Base-by-base conservation (phyloP, 2,113 vertebrate genomes). In the Semnornis frantzii region DNA sequence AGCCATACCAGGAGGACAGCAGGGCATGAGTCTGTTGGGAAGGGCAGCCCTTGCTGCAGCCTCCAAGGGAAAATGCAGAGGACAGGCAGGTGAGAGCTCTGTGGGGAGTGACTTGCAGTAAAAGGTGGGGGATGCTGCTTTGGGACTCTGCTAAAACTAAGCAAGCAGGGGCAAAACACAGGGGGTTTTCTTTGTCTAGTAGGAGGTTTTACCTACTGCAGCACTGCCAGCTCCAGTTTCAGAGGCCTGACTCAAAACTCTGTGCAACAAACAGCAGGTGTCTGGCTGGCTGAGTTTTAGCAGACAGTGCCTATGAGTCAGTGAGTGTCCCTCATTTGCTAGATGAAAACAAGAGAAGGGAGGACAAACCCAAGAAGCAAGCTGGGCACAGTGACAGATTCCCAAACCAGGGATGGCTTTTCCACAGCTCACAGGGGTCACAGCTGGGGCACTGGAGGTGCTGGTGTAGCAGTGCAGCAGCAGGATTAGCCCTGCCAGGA, bases 391-490 rank as follows among this genome's bases (percentile, higher is more conserved):
- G 58, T 12, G 18, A 14, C 24, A 5, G n/a, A 8, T 63, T 50
- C 27, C 21, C 63, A 68, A 55, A 25, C 33, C 9, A 71, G 70
- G 60, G 13, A 11, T 5, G 83, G 78, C 69, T 74, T 63, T 28
- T 1, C 3, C 20, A 23, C 4, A 13, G 55, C 16, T 44, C 17
- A 48, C 9, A 9, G 46, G 46, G 17, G 46, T 39, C 50, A 16
- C 25, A 62, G 8, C 25, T 4, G 8, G 44, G 81, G 44, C 39
- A 25, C 27, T 3, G 10, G 7, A 20, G 28, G 6, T 12, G 34
- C 13, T 21, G 48, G 31, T 2, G 8, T 57, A 25, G 55, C 13
- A 4, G 5, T 0, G 0, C 0, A 24, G 54, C 4, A 42, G 50
- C 2, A 33, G 10, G 20, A 66, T 12, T 1, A 4, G 48, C 72